phyloP scores from a whole-genome alignment of 1,140 invertebrate genomes.

The Bombus turneri region DNA sequence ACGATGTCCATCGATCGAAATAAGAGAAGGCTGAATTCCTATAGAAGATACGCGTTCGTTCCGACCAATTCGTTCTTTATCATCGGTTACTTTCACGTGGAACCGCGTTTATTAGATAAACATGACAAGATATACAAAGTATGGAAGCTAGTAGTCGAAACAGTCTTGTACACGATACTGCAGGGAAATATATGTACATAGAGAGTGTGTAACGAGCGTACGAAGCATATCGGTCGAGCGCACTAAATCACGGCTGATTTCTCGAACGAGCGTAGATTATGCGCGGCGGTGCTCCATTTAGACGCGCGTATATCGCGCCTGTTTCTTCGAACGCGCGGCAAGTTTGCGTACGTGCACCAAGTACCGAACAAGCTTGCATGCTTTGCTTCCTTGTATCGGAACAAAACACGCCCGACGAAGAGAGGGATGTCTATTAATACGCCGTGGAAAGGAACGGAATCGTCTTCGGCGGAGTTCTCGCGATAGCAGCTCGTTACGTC shows the following conservation, averaged over 20 bases:
- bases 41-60: not conserved
- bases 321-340: constrained; percentile 7
- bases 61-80: not conserved
- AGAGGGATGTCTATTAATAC: constrained; percentile 10
- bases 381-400: constrained; percentile 12
- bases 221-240: not conserved
- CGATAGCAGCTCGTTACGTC: not conserved
- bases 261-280: constrained; percentile 23
- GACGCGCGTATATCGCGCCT: not conserved
- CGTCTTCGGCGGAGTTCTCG: not conserved
- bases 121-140: not conserved
- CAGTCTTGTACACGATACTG: not conserved
- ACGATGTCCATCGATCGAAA: not conserved
- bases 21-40: too few relatives aligned
- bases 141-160: not conserved
- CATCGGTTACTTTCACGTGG: not conserved
- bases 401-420: not conserved
- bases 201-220: constrained; percentile 2
- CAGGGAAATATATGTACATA: not conserved
- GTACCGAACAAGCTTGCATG: not conserved
- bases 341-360: not conserved
- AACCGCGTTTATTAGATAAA: not conserved
- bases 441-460: not conserved
- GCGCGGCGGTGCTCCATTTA: constrained; percentile 27
- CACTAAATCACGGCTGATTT: constrained; percentile 26